These are phyloP conservation scores for Meta bourneti DNA, from an alignment of 2,888 invertebrate genomes.

Conservation along the genomic window DNA sequence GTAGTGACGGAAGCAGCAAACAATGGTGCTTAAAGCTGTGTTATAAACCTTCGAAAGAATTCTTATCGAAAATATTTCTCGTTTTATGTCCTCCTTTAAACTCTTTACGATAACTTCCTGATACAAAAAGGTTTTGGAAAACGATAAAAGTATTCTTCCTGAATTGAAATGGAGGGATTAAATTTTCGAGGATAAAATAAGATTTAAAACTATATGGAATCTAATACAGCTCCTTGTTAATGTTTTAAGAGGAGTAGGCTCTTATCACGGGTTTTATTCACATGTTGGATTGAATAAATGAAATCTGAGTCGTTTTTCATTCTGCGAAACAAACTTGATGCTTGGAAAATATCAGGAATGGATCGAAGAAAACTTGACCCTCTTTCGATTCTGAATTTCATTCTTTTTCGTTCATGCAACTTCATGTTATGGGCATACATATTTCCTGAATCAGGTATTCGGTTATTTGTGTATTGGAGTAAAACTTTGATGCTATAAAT, in stretches of 20 bases:
- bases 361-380: background rate
- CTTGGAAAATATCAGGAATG: background rate
- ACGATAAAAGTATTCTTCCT: slow-evolving; percentile 13
- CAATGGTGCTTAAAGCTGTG: slow-evolving; percentile 6
- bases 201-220: background rate
- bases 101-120: slow-evolving; percentile 15
- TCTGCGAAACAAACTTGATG: background rate
- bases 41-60: slow-evolving; percentile 38
- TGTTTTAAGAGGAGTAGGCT: background rate
- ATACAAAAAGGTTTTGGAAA: slow-evolving; percentile 23
- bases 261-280: background rate
- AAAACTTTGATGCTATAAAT: too few species aligned
- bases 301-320: background rate
- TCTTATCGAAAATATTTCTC: slow-evolving; percentile 51
- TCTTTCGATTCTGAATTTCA: background rate
- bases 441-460: background rate
- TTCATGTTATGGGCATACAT: background rate
- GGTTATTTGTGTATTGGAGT: too few species aligned
- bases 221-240: background rate
- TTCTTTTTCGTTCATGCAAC: background rate
- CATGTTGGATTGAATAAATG: background rate
- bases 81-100: slow-evolving; percentile 48
- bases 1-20: slow-evolving; percentile 34
- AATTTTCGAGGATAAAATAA: slow-evolving; percentile 9
- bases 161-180: slow-evolving; percentile 1